Evolutionary conservation across 2,113 vertebrate genomes (phyloP).

Genomic region (Etia nguti): DNA sequence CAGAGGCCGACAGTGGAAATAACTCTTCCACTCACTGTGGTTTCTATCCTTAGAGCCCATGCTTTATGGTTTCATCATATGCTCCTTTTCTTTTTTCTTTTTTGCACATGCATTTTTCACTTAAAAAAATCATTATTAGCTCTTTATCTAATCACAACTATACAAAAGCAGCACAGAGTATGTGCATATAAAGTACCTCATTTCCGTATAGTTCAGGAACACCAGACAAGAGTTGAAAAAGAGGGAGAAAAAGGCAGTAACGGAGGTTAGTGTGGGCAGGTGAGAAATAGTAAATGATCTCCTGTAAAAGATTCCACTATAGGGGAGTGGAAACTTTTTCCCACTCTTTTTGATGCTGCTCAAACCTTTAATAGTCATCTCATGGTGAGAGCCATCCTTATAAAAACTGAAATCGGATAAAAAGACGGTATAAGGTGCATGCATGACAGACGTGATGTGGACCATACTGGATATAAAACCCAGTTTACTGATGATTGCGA

Average conservation of each 20-base stretch:
- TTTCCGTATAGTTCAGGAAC: neutral
- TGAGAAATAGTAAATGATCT: conserved; percentile 38
- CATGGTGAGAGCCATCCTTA: conserved; percentile 43
- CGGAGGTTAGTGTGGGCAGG: conserved; percentile 21
- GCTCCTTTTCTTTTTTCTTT: neutral
- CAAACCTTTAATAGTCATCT: conserved; percentile 48
- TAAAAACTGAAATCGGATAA: conserved; percentile 40
- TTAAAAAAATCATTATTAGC: neutral
- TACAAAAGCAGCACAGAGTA: neutral
- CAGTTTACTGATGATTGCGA: conserved; percentile 1
- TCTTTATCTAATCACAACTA: neutral
- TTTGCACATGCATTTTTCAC: neutral
- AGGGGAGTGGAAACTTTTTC: conserved; percentile 44
- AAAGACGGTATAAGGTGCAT: conserved; percentile 35
- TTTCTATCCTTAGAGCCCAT: conserved; percentile 10
- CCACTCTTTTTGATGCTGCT: conserved; percentile 10
- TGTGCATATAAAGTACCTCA: neutral
- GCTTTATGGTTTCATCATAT: neutral
- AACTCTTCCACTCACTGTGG: conserved; percentile 36
- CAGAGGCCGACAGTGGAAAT: conserved; percentile 42
- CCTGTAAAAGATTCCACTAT: conserved; percentile 52
- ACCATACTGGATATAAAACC: conserved; percentile 45
- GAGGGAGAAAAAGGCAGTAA: neutral
- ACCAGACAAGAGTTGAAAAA: neutral
- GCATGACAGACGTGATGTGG: conserved; percentile 44